Evolutionary conservation across 2,888 invertebrate species (phyloP).

Genomic region (Adelphocoris suturalis): DNA sequence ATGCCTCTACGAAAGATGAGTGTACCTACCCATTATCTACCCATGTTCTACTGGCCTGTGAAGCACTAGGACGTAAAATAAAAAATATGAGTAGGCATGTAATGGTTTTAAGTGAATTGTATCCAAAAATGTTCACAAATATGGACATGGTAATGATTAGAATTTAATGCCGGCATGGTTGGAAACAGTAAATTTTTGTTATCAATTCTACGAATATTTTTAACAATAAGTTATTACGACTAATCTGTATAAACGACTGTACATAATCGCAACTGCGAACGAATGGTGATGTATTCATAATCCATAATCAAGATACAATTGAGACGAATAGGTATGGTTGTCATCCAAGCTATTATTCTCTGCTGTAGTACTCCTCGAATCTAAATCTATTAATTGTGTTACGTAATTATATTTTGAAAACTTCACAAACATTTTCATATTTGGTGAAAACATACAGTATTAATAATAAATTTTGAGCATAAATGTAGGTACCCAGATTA

Average conservation of each 20-base stretch:
- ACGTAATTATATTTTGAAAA: too few relatives aligned
- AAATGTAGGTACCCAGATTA: too few relatives aligned
- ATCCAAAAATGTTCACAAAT: background rate
- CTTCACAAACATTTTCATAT: too few relatives aligned
- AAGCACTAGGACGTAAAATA: too few relatives aligned
- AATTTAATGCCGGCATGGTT: background rate
- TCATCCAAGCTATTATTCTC: background rate
- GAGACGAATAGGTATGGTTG: background rate
- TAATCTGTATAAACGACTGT: background rate
- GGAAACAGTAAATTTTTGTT: background rate
- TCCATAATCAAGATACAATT: background rate
- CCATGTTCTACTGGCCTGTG: too few relatives aligned
- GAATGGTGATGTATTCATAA: background rate
- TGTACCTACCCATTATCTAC: too few relatives aligned
- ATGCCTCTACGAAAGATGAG: too few relatives aligned
- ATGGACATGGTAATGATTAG: conserved; percentile 6
- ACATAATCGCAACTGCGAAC: too few relatives aligned
- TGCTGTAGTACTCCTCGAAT: background rate
- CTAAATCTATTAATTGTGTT: background rate
- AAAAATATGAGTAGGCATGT: too few relatives aligned
- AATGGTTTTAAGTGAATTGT: background rate
- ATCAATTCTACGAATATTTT: background rate
- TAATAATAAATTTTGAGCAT: too few relatives aligned
- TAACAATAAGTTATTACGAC: background rate
- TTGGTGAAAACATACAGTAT: too few relatives aligned